Evolutionary conservation across 2,113 vertebrate species (phyloP).

Genomic region (Pteruthius melanotis): DNA sequence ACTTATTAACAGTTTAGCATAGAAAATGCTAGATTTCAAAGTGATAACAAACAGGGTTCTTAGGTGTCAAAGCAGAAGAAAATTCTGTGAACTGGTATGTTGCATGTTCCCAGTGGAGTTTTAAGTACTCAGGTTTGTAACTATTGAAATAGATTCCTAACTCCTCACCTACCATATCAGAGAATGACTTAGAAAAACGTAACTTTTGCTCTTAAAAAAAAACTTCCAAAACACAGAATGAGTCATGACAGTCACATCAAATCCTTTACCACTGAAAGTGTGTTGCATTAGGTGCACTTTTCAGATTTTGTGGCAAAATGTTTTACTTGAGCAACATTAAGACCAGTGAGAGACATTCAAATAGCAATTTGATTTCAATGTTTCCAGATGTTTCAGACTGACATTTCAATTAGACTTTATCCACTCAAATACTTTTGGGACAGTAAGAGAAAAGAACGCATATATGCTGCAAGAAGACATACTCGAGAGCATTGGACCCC

Average conservation of each 20-base stretch:
- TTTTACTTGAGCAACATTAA: not conserved
- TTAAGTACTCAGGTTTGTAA: not conserved
- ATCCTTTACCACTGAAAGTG: not conserved
- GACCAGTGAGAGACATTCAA: not conserved
- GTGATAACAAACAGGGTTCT: not conserved
- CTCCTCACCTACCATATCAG: not conserved
- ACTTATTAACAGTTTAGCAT: slow-evolving; percentile 29
- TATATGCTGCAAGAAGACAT: not conserved
- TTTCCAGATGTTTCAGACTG: not conserved
- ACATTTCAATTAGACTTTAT: not conserved
- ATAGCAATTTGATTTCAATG: not conserved
- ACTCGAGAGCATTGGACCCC: not conserved
- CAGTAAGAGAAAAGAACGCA: not conserved
- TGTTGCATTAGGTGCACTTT: not conserved
- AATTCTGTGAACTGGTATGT: slow-evolving; percentile 17
- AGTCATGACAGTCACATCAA: not conserved
- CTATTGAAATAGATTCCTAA: not conserved
- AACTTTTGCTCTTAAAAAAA: not conserved
- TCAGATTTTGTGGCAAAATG: not conserved
- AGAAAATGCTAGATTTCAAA: slow-evolving; percentile 1
- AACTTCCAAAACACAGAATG: not conserved
- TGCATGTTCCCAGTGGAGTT: slow-evolving; percentile 3
- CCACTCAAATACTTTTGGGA: not conserved
- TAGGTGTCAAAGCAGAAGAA: not conserved
- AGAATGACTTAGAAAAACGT: not conserved